Percentiles rank a stretch among this genome's conserved stretches.
Conservation (phyloP, 2,113 vertebrate genomes). For the Engystomops pustulosus region DNA sequence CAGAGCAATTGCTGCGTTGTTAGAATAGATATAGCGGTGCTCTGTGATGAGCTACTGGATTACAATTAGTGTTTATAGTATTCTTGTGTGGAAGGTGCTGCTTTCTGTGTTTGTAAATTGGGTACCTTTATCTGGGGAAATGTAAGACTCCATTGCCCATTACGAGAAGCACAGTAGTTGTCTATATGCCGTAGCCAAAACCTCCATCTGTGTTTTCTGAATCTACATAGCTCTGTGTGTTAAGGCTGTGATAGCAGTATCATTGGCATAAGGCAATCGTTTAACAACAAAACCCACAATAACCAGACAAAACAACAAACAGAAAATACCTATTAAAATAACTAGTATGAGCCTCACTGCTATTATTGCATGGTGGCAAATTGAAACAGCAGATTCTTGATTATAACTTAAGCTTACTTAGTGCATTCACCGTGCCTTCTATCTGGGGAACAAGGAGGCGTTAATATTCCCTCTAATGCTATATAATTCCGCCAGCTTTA, state of each 20-base stretch:
- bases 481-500: conserved; percentile 43
- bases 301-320: conserved; percentile 38
- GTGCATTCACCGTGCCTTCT: conserved; percentile 19
- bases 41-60: too few species aligned
- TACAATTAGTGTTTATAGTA: too few species aligned
- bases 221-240: background rate
- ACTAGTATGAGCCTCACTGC: background rate
- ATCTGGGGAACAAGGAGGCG: conserved; percentile 34
- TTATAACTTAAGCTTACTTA: conserved; percentile 8
- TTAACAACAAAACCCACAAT: background rate
- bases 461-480: conserved; percentile 41
- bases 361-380: conserved; percentile 35
- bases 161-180: background rate
- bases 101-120: background rate
- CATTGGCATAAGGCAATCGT: background rate
- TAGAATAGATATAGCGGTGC: too few species aligned
- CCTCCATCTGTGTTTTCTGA: background rate
- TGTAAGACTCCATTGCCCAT: background rate
- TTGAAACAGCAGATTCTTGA: conserved; percentile 2
- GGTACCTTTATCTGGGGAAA: background rate
- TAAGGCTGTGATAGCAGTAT: conserved; percentile 25
- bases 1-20: too few species aligned
- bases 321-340: conserved; percentile 42
- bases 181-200: background rate
- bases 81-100: too few species aligned